Evolutionary conservation across 2,797 vertebrate species (phyloP), one percentile per base, ranked within the genome.

Genomic region (Eurystomus glaucurus): DNA sequence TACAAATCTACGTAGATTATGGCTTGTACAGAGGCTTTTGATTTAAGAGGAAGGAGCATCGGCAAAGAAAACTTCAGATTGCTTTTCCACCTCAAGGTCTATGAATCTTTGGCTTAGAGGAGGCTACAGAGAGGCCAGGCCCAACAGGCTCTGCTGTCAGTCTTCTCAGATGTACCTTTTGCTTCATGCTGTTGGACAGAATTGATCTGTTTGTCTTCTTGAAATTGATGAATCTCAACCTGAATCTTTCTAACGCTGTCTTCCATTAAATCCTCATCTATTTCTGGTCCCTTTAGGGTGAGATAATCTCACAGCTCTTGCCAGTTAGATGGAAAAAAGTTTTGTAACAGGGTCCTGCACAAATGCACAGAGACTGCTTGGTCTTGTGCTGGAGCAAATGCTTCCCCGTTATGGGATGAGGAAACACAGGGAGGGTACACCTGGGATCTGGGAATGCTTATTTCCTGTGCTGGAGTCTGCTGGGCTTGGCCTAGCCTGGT

Each of bases 391-490:
- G n/a, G 11, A 70, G 31, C 25, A 85, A 33, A 50, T 61, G 33
- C 11, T 11, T 82, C 9, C 9, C 31, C 57, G 0, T 45, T 33
- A 31, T 0, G 13, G 37, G 37, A 19, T 20, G n/a, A 46, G 33
- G 18, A 72, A 82, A 26, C 9, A 23, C 21, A 37, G 54, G 18
- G 54, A 23, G 45, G 41, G 11, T 4, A 6, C 16, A 18, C 1
- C 11, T 82, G 51, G 22, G 23, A 68, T 1, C 15, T 82, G 51
- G 20, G 31, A 71, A 81, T 72, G 50, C 10, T 70, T 64, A 19
- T n/a, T 72, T 60, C 29, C 31, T 39, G 14, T 22, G 12, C 25
- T 55, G 35, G 14, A 77, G 64, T 21, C 33, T 74, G n/a, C 41
- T 85, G 46, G 50, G 15, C 17, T 88, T 50, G 71, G 13, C 43